These are phyloP conservation scores for Pandemis cinnamomeana DNA, from an alignment of 2,888 invertebrate genomes.

Conservation along the genomic window DNA sequence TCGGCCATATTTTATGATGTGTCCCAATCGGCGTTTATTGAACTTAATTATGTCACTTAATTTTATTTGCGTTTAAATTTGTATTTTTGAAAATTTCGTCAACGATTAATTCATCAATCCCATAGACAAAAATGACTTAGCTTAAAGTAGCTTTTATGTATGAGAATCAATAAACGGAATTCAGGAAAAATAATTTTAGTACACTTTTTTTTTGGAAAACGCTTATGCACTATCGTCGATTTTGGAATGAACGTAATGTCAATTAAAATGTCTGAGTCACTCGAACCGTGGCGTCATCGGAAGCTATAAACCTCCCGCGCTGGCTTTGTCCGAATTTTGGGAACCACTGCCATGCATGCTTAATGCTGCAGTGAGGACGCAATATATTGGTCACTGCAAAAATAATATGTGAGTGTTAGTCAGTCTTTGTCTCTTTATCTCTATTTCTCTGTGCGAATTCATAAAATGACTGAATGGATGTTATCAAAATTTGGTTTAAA, in stretches of 20 bases:
- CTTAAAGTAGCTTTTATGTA: too few species aligned
- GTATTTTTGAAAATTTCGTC: too few species aligned
- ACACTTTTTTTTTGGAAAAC: too few species aligned
- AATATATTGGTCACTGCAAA: slow-evolving; percentile 11
- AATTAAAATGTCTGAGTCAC: background rate
- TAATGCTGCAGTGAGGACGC: slow-evolving; percentile 38
- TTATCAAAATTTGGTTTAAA: too few species aligned
- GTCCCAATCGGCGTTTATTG: background rate
- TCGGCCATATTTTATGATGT: background rate
- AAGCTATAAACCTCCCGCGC: slow-evolving; percentile 54
- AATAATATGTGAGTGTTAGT: background rate
- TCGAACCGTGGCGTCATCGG: slow-evolving; percentile 46
- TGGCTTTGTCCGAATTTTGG: slow-evolving; percentile 54
- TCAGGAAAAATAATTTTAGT: too few species aligned
- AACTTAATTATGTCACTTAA: background rate
- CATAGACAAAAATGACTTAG: too few species aligned
- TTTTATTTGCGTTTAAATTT: background rate
- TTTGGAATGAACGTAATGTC: background rate
- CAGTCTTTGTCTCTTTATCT: background rate
- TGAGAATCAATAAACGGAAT: too few species aligned
- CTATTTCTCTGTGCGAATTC: background rate
- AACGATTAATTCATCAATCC: too few species aligned
- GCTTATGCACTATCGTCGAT: too few species aligned
- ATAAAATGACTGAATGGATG: too few species aligned
- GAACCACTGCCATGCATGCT: slow-evolving; percentile 46